phyloP scores from a whole-genome alignment of 2,113 vertebrate species.

The Plecturocebus donacophilus region DNA sequence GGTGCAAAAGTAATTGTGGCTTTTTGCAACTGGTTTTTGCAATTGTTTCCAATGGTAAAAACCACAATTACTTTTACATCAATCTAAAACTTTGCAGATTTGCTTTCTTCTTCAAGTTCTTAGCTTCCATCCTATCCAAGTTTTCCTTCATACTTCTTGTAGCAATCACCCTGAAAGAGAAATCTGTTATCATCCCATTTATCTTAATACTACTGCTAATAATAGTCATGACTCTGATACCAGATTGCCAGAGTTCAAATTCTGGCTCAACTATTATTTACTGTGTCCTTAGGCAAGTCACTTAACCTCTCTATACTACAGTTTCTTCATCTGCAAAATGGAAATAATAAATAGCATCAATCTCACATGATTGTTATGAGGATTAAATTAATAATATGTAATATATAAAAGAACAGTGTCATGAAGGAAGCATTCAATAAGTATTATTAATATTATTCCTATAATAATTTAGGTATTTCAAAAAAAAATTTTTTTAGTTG shows the following conservation, averaged over 20 bases:
- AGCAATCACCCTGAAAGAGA: not conserved
- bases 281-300: not conserved
- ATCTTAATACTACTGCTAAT: constrained; percentile 12
- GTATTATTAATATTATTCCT: constrained; percentile 40
- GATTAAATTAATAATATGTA: not conserved
- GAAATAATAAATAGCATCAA: not conserved
- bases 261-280: not conserved
- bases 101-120: constrained; percentile 30
- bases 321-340: constrained; percentile 6
- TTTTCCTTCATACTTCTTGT: constrained; percentile 44
- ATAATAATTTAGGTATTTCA: not conserved
- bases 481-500: constrained; percentile 24
- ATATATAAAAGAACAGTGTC: not conserved
- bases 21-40: too few relatives aligned
- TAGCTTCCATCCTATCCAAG: not conserved
- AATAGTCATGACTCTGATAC: constrained; percentile 10
- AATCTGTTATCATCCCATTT: not conserved
- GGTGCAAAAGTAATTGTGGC: too few relatives aligned
- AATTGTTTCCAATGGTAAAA: too few relatives aligned
- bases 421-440: constrained; percentile 22
- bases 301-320: not conserved
- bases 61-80: too few relatives aligned
- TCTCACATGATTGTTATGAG: not conserved
- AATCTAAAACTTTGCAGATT: not conserved
- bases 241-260: constrained; percentile 26